These are phyloP conservation scores for Amiota minor DNA, from an alignment of 2,888 invertebrate genomes.

Conservation along the genomic window DNA sequence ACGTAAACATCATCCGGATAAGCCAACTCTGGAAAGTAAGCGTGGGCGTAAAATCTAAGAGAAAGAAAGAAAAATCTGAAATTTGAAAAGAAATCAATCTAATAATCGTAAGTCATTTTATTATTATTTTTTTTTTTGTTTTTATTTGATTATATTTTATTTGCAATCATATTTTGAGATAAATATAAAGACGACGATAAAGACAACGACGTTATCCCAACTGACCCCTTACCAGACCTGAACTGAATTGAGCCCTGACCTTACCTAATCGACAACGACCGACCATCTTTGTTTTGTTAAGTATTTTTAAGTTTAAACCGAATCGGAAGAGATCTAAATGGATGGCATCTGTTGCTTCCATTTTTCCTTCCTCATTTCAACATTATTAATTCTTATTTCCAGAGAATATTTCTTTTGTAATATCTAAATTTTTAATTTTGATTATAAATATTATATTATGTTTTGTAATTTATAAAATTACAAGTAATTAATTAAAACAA, in stretches of 20 bases:
- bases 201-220: not conserved
- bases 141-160: too few relatives aligned
- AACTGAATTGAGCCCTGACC: conserved; percentile 8
- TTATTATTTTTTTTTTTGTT: conserved; percentile 30
- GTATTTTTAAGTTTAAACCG: conserved; percentile 18
- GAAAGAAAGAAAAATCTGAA: not conserved
- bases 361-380: too few relatives aligned
- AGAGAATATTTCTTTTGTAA: not conserved
- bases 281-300: conserved; percentile 35
- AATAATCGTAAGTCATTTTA: conserved; percentile 39
- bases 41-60: conserved; percentile 71
- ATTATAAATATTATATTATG: conserved; percentile 2
- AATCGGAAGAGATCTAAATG: too few relatives aligned
- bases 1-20: conserved; percentile 81
- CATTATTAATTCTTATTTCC: not conserved
- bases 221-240: too few relatives aligned
- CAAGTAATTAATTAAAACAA: not conserved
- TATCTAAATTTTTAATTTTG: not conserved
- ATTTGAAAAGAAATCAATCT: not conserved
- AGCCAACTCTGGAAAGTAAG: conserved; percentile 73
- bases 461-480: not conserved
- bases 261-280: conserved; percentile 38
- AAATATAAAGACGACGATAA: not conserved
- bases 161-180: conserved; percentile 22
- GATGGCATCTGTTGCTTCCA: too few relatives aligned